Evolutionary conservation across 1,140 invertebrate species (phyloP).

Genomic region (Megathymus violae): DNA sequence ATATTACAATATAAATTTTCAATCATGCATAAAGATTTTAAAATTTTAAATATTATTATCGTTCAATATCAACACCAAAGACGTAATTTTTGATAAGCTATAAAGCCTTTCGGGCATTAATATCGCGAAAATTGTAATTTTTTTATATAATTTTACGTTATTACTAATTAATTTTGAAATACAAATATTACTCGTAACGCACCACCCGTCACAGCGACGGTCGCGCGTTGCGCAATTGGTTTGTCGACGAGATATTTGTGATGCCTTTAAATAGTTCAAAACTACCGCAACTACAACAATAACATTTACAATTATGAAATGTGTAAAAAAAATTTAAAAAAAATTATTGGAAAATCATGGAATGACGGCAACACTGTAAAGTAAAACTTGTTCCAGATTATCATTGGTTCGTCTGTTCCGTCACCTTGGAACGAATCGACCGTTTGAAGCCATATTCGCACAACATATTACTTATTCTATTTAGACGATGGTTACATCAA

Average conservation of each 20-base stretch:
- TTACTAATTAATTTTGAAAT: conserved; percentile 3
- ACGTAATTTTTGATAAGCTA: conserved; percentile 15
- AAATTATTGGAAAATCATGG: no score
- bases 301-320: no score
- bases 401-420: no score
- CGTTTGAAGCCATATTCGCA: no score
- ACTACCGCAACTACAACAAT: no score
- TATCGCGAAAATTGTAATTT: conserved; percentile 5
- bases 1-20: conserved; percentile 28
- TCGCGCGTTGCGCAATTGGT: conserved; percentile 12
- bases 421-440: no score
- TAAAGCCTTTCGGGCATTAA: conserved; percentile 17
- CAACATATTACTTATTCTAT: no score
- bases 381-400: no score
- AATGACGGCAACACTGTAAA: no score
- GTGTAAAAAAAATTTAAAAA: no score
- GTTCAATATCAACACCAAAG: conserved; percentile 16
- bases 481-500: no score
- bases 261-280: background rate
- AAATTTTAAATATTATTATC: conserved; percentile 18
- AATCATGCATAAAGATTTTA: conserved; percentile 23
- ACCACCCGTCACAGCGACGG: background rate
- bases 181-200: conserved; percentile 1
- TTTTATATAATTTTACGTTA: background rate
- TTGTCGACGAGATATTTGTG: background rate